Base-by-base conservation (phyloP, 2,888 invertebrate genomes). In the Melipona beecheii region DNA sequence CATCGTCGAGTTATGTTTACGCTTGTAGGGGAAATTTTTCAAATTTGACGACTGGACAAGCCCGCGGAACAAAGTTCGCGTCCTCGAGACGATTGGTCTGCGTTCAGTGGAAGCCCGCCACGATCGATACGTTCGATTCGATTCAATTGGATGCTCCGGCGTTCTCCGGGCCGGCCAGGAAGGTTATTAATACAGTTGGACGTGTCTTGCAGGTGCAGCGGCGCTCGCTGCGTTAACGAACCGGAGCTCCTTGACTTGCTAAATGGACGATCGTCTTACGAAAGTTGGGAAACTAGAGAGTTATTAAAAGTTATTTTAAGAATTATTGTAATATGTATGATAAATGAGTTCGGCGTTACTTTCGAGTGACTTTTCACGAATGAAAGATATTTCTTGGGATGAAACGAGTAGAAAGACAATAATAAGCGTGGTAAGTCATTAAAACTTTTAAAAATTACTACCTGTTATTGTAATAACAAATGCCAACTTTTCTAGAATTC, bases 101-200 rank as follows among this genome's bases (percentile, higher is more conserved):
- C 60, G 49, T 52, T 62, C n/a, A 49, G 49, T 13, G 52, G n/a
- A n/a, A n/a, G 27, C 43, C 31, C 3, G 43, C 31, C 27, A 2
- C 36, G 71, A 60, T 60, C 31, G 50, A 60, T 76, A 50, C 9
- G n/a, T 31, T 69, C 27, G 65, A 72, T 64, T 69, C 27, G 73
- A 72, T 64, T 56, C 65, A 56, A 65, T 36, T 21, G 31, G 54
- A n/a, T 27, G 24, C 27, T 5, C 31, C 11, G 27, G 27, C 27
- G 27, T 13, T 0, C n/a, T 1, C 31, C 17, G 27, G 17, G 9
- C 24, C 60, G 4, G 19, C 49, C 13, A 21, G 2, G 6, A 50
- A 19, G 13, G 6, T 36, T n/a, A 73, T 73, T 50, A 50, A 73
- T 50, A 27, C 21, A 21, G 50, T 52, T 50, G 9, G 19, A 74